A percentile compares a stretch with the other conserved stretches of the same genome.
These are phyloP conservation scores for Magallana ariakensis DNA, from an alignment of 1,140 invertebrate species.

Conservation along the genomic window DNA sequence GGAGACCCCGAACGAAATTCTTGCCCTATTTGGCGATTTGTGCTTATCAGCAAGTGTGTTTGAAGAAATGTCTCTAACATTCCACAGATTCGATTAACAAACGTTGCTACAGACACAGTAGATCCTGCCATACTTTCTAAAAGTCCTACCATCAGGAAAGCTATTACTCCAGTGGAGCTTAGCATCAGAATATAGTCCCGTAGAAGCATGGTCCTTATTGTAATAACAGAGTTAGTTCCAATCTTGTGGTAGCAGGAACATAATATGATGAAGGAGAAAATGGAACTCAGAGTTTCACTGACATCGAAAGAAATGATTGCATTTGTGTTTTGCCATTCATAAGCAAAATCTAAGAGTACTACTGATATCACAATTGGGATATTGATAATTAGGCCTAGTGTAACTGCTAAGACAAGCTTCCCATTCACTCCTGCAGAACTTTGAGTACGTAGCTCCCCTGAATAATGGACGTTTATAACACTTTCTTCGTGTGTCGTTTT, in stretches of 20 bases:
- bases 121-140: not conserved
- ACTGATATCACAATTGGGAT: not conserved
- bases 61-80: conserved; percentile 4
- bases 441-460: not conserved
- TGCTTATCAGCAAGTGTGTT: not conserved
- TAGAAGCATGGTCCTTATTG: not conserved
- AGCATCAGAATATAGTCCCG: not conserved
- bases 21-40: not conserved
- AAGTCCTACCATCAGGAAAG: not conserved
- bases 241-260: not conserved
- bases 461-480: not conserved
- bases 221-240: not conserved
- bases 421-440: not conserved
- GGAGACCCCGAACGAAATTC: not conserved
- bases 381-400: not conserved
- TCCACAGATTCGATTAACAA: not conserved
- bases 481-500: no score
- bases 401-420: not conserved
- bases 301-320: not conserved
- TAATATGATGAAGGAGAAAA: not conserved
- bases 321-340: not conserved
- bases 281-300: not conserved
- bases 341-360: not conserved
- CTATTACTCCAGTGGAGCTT: not conserved
- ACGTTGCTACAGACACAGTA: not conserved